Evolutionary conservation across 2,797 vertebrate species (phyloP).

Genomic region (Hydrophis major): DNA sequence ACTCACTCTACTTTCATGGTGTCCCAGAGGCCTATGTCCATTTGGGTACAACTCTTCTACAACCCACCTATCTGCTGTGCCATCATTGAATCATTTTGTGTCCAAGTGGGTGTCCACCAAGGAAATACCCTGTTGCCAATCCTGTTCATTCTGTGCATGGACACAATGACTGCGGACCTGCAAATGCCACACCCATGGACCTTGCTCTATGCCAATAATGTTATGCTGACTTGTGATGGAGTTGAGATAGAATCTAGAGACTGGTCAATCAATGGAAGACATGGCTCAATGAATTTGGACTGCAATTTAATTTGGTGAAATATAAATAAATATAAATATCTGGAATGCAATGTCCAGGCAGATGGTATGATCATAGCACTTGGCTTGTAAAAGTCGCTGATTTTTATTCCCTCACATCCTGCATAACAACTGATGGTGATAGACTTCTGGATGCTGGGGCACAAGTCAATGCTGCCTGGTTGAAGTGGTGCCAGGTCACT

Average conservation of each 20-base stretch:
- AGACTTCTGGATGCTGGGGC: not conserved
- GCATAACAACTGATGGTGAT: not conserved
- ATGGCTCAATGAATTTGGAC: not conserved
- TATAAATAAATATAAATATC: not conserved
- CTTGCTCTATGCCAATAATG: not conserved
- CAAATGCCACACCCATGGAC: not conserved
- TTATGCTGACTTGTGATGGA: not conserved
- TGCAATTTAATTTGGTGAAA: not conserved
- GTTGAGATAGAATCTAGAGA: not conserved
- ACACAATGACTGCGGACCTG: not conserved
- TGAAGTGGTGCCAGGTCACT: not conserved
- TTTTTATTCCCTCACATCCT: not conserved
- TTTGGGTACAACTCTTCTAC: no score
- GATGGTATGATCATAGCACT: not conserved
- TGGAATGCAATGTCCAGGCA: not conserved
- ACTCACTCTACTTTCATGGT: not conserved
- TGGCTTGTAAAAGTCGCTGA: not conserved
- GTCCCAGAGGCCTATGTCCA: not conserved
- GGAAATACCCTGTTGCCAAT: not conserved
- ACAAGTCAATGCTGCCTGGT: not conserved
- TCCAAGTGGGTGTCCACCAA: not conserved
- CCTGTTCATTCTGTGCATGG: not conserved
- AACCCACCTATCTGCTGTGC: not conserved
- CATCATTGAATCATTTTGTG: not conserved
- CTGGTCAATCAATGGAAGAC: not conserved